Conservation (phyloP, 2,797 vertebrate species). For the Sparus aurata region DNA sequence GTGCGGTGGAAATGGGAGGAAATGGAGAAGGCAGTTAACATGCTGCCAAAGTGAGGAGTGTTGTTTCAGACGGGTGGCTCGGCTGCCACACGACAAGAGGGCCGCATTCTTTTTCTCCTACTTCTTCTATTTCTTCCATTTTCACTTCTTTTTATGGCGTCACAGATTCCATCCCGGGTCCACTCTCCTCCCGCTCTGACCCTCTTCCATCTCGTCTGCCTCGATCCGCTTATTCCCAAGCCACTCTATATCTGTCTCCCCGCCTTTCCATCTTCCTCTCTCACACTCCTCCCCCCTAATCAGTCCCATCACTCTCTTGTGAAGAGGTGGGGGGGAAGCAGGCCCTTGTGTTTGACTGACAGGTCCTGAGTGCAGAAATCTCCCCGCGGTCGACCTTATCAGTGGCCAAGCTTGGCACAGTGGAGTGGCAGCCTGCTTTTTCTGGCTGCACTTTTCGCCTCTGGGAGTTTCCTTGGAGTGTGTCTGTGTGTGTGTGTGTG, state of each 20-base stretch:
- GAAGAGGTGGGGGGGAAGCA: slow-evolving; percentile 60
- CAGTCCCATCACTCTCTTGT: slow-evolving; percentile 67
- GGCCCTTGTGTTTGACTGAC: slow-evolving; percentile 81
- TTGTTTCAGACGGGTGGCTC: slow-evolving; percentile 47
- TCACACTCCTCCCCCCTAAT: slow-evolving; percentile 63
- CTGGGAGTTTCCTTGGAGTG: slow-evolving; percentile 45
- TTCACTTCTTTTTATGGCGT: slow-evolving; percentile 37
- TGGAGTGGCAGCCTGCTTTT: slow-evolving; percentile 80
- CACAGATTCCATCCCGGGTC: slow-evolving; percentile 29
- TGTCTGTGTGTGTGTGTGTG: not conserved
- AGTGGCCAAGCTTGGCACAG: slow-evolving; percentile 66
- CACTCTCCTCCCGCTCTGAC: slow-evolving; percentile 33
- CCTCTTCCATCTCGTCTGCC: slow-evolving; percentile 49
- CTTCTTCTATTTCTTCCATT: slow-evolving; percentile 11
- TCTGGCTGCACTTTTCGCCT: slow-evolving; percentile 69
- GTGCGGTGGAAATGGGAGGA: slow-evolving; percentile 44
- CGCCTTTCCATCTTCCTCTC: slow-evolving; percentile 62
- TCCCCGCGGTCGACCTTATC: slow-evolving; percentile 78
- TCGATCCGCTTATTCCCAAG: slow-evolving; percentile 64
- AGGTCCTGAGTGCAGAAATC: slow-evolving; percentile 78
- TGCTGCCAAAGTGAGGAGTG: slow-evolving; percentile 23
- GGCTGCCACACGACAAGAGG: slow-evolving; percentile 35
- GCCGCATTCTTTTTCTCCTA: slow-evolving; percentile 27
- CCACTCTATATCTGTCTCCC: slow-evolving; percentile 67
- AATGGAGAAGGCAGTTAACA: slow-evolving; percentile 19